phyloP scores from a whole-genome alignment of 2,113 vertebrate species.

The Burhinus oedicnemus region DNA sequence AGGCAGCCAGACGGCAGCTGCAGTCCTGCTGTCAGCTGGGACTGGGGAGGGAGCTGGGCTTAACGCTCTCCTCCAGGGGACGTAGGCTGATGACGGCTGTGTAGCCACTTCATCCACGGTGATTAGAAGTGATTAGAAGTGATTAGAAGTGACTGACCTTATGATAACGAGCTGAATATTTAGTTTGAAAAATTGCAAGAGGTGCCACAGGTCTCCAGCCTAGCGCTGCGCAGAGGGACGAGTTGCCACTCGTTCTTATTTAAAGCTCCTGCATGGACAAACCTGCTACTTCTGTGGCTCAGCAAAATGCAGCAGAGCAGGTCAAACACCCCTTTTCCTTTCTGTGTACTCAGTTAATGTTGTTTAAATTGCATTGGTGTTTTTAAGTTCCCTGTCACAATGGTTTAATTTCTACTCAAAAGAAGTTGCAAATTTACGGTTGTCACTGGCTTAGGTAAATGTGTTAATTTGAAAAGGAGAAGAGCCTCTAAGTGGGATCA shows the following conservation, averaged over 20 bases:
- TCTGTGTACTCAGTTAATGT: background rate
- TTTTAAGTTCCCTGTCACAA: background rate
- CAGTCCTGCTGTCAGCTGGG: background rate
- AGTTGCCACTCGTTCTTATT: background rate
- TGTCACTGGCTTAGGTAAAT: background rate
- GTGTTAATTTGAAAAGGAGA: background rate
- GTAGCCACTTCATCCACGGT: background rate
- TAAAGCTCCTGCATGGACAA: background rate
- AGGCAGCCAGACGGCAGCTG: background rate
- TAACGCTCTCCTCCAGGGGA: background rate
- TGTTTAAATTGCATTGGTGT: background rate
- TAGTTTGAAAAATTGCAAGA: background rate
- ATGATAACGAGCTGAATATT: background rate
- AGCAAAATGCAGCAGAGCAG: background rate
- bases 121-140: background rate
- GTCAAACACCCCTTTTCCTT: background rate
- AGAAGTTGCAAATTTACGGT: background rate
- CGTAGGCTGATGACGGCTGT: fast-evolving
- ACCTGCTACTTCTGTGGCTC: background rate
- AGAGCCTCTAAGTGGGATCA: background rate
- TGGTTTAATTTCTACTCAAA: background rate
- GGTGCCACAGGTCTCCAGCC: background rate
- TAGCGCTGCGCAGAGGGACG: background rate
- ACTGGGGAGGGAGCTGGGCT: background rate
- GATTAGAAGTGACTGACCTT: background rate